These are phyloP conservation scores for Recurvirostra avosetta DNA, from an alignment of 2,113 vertebrate genomes.

Conservation along the genomic window DNA sequence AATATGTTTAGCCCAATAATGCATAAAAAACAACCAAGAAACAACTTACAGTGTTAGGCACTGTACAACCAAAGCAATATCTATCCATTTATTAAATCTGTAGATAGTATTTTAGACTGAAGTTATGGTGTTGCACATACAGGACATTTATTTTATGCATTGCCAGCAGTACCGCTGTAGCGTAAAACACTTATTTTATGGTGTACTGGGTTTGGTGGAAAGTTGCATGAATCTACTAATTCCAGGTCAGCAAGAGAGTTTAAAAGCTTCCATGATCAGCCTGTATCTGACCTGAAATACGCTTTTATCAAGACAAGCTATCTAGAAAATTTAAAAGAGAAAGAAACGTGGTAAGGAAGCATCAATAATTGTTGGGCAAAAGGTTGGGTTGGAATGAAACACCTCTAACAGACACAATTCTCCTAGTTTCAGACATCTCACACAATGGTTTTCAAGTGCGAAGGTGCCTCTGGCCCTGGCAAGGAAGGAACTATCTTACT, in stretches of 20 bases:
- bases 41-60: background rate
- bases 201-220: conserved; percentile 67
- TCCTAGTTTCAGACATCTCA: background rate
- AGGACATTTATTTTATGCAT: conserved; percentile 75
- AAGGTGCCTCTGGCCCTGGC: background rate
- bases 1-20: background rate
- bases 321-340: conserved; percentile 56
- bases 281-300: conserved; percentile 71
- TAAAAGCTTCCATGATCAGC: conserved; percentile 71
- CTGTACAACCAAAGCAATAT: background rate
- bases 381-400: background rate
- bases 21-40: background rate
- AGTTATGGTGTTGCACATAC: conserved; percentile 59
- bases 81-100: conserved; percentile 30
- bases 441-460: background rate
- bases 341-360: conserved; percentile 13
- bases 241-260: conserved; percentile 76
- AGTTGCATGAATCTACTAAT: conserved; percentile 70
- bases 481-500: background rate
- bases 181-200: conserved; percentile 78
- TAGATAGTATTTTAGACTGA: conserved; percentile 40
- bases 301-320: conserved; percentile 71
- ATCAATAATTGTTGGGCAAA: conserved; percentile 33
- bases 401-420: background rate
- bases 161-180: conserved; percentile 72